Conservation (phyloP, 2,797 vertebrate species). For the Sylvia borin region DNA sequence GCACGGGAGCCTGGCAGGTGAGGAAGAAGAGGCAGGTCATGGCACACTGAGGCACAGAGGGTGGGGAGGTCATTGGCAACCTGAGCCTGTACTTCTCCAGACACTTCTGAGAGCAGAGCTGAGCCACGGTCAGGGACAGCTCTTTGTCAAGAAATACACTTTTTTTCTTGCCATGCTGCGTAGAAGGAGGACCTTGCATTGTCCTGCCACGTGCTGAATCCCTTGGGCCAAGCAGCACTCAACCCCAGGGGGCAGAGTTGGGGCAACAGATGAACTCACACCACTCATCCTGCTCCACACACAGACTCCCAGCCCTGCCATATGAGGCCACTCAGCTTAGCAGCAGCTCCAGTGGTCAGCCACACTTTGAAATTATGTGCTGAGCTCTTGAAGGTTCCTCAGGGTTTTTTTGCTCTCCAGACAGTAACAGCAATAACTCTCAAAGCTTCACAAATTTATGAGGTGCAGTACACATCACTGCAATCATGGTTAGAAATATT, state of each 20-base stretch:
- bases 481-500: not conserved
- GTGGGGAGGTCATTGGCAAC: not conserved
- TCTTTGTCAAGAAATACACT: not conserved
- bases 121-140: not conserved
- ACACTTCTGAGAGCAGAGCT: not conserved
- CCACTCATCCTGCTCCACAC: not conserved
- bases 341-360: not conserved
- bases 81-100: not conserved
- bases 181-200: not conserved
- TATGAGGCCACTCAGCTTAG: not conserved
- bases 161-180: not conserved
- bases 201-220: not conserved
- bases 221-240: conserved; percentile 39
- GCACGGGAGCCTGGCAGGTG: not conserved
- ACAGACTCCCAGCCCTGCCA: not conserved
- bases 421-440: not conserved
- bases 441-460: not conserved
- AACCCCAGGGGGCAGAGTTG: not conserved
- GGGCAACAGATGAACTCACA: not conserved
- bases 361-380: not conserved
- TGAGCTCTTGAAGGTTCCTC: not conserved
- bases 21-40: not conserved
- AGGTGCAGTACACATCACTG: not conserved
- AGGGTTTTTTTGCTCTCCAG: not conserved
- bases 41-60: fast-evolving